A percentile compares a stretch with the other conserved stretches of the same genome.
Conservation (phyloP, 2,888 invertebrate species). For the Cheilosia scutellata region DNA sequence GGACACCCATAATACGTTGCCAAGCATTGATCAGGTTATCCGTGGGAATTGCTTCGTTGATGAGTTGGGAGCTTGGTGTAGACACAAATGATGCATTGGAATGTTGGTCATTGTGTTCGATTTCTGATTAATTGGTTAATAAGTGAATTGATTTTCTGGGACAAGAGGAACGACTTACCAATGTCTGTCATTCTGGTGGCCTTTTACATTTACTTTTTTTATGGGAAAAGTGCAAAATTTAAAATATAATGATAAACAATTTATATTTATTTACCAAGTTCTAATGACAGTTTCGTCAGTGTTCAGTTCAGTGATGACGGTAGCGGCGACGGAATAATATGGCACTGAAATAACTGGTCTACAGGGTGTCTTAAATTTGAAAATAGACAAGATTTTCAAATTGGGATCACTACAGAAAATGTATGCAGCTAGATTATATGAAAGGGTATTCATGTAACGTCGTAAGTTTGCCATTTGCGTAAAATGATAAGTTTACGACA, state of each 20-base stretch:
- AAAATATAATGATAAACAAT: conserved; percentile 5
- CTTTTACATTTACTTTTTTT: conserved; percentile 28
- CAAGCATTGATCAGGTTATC: conserved; percentile 27
- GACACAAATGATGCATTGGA: conserved; percentile 26
- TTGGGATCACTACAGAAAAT: too few species aligned
- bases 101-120: conserved; percentile 9
- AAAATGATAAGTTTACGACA: too few species aligned
- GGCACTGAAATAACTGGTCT: not conserved
- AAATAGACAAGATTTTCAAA: too few species aligned
- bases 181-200: conserved; percentile 32
- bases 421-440: too few species aligned
- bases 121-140: not conserved
- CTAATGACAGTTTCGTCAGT: not conserved
- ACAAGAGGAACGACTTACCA: conserved; percentile 8
- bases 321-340: conserved; percentile 1
- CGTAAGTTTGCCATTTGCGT: too few species aligned
- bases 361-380: conserved; percentile 36
- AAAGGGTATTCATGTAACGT: too few species aligned
- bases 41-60: not conserved
- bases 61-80: not conserved
- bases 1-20: conserved; percentile 74
- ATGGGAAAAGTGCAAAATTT: not conserved
- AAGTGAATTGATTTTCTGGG: not conserved
- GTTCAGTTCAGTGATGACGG: too few species aligned
- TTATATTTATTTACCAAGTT: conserved; percentile 57